Conservation (phyloP, 1,140 invertebrate genomes). For the Anastatus disparis region DNA sequence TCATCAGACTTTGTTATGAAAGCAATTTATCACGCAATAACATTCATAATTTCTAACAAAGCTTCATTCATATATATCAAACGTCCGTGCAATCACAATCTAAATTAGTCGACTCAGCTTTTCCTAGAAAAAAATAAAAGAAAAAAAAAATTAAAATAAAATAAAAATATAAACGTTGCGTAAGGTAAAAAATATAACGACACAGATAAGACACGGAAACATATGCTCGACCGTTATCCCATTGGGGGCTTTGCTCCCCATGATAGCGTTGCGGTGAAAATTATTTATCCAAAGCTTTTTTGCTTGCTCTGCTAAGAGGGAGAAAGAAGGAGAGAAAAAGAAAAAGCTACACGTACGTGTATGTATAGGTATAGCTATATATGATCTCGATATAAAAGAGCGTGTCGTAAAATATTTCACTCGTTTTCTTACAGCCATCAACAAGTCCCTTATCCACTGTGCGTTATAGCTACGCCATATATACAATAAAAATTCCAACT, state of each 20-base stretch:
- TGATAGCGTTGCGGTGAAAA: background rate
- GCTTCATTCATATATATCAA: no score
- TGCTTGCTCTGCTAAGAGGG: background rate
- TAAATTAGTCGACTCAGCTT: no score
- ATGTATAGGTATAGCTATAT: no score
- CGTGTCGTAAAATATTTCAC: conserved; percentile 30
- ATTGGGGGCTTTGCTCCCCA: background rate
- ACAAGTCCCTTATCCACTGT: conserved; percentile 9
- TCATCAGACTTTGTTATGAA: no score
- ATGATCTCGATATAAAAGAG: conserved; percentile 15
- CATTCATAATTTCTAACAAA: no score
- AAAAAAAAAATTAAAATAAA: no score
- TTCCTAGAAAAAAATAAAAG: no score
- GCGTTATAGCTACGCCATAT: no score
- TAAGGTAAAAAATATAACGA: background rate
- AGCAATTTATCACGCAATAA: no score
- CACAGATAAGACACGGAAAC: conserved; percentile 11
- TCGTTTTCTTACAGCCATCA: conserved; percentile 9
- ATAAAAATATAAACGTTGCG: no score
- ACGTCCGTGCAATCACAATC: no score
- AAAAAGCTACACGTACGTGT: background rate
- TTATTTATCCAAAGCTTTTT: conserved; percentile 32
- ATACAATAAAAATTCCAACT: conserved; percentile 16
- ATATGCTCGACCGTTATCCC: background rate
- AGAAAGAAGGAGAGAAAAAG: conserved; percentile 9